Evolutionary conservation across 1,140 invertebrate species (phyloP).

Genomic region (Uloborus diversus): DNA sequence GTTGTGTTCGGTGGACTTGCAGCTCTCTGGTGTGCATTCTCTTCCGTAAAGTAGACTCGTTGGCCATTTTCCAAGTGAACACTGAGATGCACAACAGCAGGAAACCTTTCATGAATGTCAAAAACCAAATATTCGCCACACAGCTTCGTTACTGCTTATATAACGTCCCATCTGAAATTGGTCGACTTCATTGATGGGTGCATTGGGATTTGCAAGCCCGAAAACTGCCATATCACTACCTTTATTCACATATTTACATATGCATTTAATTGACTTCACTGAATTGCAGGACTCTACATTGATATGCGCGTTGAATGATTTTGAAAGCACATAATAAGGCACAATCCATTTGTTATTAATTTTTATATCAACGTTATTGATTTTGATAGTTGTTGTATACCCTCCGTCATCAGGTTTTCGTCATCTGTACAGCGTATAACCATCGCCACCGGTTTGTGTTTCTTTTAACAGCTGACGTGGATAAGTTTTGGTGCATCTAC

Average conservation of each 20-base stretch:
- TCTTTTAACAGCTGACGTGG: conserved; percentile 8
- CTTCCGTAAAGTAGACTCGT: conserved; percentile 41
- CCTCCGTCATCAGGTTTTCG: conserved; percentile 59
- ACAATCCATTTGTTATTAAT: conserved; percentile 69
- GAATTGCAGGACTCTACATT: conserved; percentile 69
- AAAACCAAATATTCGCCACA: conserved; percentile 60
- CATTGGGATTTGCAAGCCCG: not conserved
- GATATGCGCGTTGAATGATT: conserved; percentile 68
- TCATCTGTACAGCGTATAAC: conserved; percentile 66
- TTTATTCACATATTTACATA: conserved; percentile 61
- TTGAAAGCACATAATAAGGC: conserved; percentile 69
- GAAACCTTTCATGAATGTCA: conserved; percentile 56
- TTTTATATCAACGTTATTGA: conserved; percentile 23
- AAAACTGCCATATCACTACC: conserved; percentile 50
- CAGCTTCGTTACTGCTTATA: conserved; percentile 59
- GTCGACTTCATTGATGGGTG: not conserved
- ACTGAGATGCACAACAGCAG: conserved; percentile 58
- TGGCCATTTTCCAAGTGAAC: conserved; percentile 62
- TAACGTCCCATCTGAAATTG: conserved; percentile 55
- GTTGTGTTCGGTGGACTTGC: conserved; percentile 4
- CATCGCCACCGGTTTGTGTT: conserved; percentile 27
- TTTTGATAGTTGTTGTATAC: not conserved
- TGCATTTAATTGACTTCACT: conserved; percentile 69
- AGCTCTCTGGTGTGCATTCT: conserved; percentile 15
- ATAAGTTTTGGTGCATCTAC: not conserved